A percentile compares a stretch with the other conserved stretches of the same genome.
These are phyloP conservation scores for Lypha dubia DNA, from an alignment of 2,888 invertebrate genomes.

Conservation along the genomic window DNA sequence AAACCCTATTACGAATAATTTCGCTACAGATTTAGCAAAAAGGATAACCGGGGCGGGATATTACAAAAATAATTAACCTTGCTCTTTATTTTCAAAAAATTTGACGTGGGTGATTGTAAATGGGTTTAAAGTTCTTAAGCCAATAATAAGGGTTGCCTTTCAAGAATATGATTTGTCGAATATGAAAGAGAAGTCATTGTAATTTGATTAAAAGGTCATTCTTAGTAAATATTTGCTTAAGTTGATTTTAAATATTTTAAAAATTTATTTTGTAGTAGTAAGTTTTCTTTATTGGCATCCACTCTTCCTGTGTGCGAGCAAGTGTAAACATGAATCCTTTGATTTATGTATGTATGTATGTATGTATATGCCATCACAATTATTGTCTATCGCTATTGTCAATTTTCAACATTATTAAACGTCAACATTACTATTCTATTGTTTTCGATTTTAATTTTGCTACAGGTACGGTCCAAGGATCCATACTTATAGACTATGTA, in stretches of 20 bases:
- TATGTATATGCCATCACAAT: not conserved
- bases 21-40: no score
- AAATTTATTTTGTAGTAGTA: not conserved
- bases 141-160: not conserved
- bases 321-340: not conserved
- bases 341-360: no score
- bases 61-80: no score
- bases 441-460: no score
- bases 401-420: not conserved
- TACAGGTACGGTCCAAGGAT: no score
- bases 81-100: not conserved
- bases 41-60: no score
- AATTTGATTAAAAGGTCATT: slow-evolving; percentile 20
- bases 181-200: not conserved
- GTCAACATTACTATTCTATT: no score
- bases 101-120: not conserved
- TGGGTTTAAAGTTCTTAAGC: not conserved
- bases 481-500: no score
- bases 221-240: slow-evolving; percentile 17
- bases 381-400: not conserved
- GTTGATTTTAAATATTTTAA: not conserved
- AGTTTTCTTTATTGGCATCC: not conserved
- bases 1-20: no score
- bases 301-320: not conserved
- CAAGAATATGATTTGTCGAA: not conserved